Conservation (phyloP, 2,113 vertebrate species). For the Cettia cetti region DNA sequence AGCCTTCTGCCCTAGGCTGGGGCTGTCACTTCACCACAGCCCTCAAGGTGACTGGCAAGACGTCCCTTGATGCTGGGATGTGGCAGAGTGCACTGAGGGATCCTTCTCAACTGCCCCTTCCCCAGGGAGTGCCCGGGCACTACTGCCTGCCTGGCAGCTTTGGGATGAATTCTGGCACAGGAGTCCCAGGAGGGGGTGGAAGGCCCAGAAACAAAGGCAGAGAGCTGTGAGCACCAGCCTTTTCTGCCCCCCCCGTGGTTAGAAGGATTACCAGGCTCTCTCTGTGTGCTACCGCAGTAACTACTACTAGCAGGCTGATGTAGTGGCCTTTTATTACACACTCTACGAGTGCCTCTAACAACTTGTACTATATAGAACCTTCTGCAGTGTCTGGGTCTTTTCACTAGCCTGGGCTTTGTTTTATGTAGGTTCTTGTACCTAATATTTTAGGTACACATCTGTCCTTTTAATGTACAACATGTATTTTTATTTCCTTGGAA, state of each 20-base stretch:
- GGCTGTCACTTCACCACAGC: neutral
- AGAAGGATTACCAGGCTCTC: conserved; percentile 27
- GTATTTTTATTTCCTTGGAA: conserved; percentile 63
- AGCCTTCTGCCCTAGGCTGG: neutral
- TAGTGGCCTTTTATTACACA: conserved; percentile 73
- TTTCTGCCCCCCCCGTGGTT: conserved; percentile 49
- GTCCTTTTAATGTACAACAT: conserved; percentile 50
- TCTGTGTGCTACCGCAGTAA: neutral
- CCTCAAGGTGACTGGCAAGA: neutral
- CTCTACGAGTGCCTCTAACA: conserved; percentile 80
- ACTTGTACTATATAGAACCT: conserved; percentile 58
- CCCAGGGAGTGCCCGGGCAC: neutral
- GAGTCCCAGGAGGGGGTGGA: neutral
- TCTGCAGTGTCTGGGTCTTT: conserved; percentile 44
- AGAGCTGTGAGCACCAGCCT: conserved; percentile 22
- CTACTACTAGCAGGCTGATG: conserved; percentile 21
- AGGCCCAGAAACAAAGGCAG: neutral
- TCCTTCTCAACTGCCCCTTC: neutral
- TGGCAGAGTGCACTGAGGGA: neutral
- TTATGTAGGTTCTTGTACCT: conserved; percentile 59
- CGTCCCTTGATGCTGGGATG: accelerated
- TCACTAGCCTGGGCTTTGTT: conserved; percentile 46
- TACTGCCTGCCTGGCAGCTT: neutral
- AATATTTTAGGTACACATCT: conserved; percentile 47
- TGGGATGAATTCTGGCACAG: neutral